phyloP scores from a whole-genome alignment of 2,797 vertebrate genomes.

The Urophycis tenuis region DNA sequence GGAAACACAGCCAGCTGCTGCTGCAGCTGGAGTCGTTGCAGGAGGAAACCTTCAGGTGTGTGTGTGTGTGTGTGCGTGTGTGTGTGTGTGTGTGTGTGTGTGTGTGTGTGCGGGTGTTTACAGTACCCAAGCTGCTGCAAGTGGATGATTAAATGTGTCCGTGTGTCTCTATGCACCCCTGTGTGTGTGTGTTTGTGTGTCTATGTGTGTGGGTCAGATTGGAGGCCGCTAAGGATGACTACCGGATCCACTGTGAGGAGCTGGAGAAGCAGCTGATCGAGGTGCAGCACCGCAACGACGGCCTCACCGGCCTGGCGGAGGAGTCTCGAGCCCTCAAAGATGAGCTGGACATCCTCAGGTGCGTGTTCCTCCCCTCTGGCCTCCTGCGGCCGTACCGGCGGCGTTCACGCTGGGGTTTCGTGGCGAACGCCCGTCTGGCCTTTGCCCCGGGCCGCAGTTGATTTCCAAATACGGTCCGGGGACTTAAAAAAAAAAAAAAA shows the following conservation, averaged over 20 bases:
- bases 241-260: constrained; percentile 95
- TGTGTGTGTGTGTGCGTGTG: background rate
- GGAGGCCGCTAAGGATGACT: constrained; percentile 97
- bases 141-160: background rate
- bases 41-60: constrained; percentile 95
- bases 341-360: constrained; percentile 93
- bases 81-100: background rate
- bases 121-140: background rate
- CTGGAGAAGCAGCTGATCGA: constrained; percentile 94
- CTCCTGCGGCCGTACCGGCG: too few relatives aligned
- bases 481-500: too few relatives aligned
- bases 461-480: too few relatives aligned
- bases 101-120: constrained; percentile 62
- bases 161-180: background rate
- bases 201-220: constrained; percentile 66
- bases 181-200: background rate
- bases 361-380: background rate
- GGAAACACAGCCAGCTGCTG: constrained; percentile 87
- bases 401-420: background rate
- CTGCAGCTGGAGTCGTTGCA: constrained; percentile 87
- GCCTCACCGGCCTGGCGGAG: constrained; percentile 89
- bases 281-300: constrained; percentile 90
- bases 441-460: too few relatives aligned
- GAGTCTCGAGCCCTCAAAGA: constrained; percentile 92
- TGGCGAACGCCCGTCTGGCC: background rate